Evolutionary conservation across 2,797 vertebrate species (phyloP).

Genomic region (Trematomus bernacchii): DNA sequence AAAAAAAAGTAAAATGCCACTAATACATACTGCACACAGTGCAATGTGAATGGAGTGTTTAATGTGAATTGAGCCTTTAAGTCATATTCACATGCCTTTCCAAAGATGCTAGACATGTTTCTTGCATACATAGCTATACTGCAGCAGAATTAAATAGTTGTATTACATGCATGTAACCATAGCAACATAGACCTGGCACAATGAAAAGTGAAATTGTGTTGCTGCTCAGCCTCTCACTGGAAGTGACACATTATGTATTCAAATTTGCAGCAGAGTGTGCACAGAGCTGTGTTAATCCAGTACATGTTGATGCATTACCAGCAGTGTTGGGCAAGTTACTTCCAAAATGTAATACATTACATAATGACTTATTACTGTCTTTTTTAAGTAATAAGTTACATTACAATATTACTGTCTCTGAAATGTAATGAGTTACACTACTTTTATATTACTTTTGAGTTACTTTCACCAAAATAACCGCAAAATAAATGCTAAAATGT

Average conservation of each 20-base stretch:
- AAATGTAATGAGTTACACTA: too few species aligned
- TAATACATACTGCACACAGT: not conserved
- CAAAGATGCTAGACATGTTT: constrained; percentile 7
- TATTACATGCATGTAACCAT: constrained; percentile 32
- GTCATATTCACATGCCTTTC: not conserved
- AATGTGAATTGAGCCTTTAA: not conserved
- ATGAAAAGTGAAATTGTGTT: constrained; percentile 17
- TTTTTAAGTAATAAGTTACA: too few species aligned
- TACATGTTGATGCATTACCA: too few species aligned
- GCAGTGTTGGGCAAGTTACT: too few species aligned
- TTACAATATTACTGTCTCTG: too few species aligned
- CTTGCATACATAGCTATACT: not conserved
- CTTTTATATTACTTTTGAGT: too few species aligned
- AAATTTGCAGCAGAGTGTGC: not conserved
- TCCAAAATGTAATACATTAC: too few species aligned
- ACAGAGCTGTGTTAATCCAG: too few species aligned
- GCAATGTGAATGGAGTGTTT: not conserved
- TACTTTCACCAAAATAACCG: too few species aligned
- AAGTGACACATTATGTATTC: constrained; percentile 2
- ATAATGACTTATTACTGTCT: too few species aligned
- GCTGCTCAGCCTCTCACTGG: constrained; percentile 16
- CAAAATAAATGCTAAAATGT: too few species aligned
- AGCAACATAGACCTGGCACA: constrained; percentile 33
- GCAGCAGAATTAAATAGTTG: not conserved
- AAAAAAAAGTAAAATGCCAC: constrained; percentile 3